Evolutionary conservation across 1,140 invertebrate genomes (phyloP).

Genomic region (Heliconius melpomene): DNA sequence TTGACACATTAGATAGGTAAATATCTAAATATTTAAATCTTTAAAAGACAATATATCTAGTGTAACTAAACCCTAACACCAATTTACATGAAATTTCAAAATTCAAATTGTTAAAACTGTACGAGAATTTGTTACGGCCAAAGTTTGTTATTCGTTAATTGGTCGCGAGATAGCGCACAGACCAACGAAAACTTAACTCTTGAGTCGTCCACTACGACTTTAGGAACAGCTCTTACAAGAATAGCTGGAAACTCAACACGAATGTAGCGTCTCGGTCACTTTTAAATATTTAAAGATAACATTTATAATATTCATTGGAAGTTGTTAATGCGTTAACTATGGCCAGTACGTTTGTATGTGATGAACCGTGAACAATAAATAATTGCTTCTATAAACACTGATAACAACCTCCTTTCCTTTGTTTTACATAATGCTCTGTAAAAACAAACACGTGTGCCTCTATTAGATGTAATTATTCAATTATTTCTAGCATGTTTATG

Average conservation of each 20-base stretch:
- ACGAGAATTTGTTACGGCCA: slow-evolving; percentile 75
- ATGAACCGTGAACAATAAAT: slow-evolving; percentile 72
- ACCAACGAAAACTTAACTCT: slow-evolving; percentile 30
- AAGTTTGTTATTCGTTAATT: slow-evolving; percentile 78
- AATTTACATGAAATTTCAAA: slow-evolving; percentile 70
- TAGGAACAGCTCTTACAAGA: slow-evolving; percentile 28
- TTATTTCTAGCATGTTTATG: background rate
- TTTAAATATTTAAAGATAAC: slow-evolving; percentile 53
- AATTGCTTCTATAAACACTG: slow-evolving; percentile 57
- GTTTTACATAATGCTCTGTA: slow-evolving; percentile 24
- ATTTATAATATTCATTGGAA: slow-evolving; percentile 66
- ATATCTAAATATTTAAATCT: background rate
- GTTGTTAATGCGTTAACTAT: slow-evolving; percentile 72
- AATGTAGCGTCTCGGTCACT: slow-evolving; percentile 55
- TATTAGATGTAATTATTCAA: slow-evolving; percentile 1
- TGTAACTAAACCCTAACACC: slow-evolving; percentile 55
- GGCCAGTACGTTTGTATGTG: slow-evolving; percentile 59
- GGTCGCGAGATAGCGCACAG: slow-evolving; percentile 55
- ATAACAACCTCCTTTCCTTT: slow-evolving; percentile 41
- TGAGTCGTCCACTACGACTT: background rate
- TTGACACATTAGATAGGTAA: background rate
- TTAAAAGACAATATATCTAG: slow-evolving; percentile 4
- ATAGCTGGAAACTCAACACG: slow-evolving; percentile 44
- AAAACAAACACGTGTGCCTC: slow-evolving; percentile 13
- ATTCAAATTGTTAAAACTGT: slow-evolving; percentile 80